Conservation (phyloP, 2,797 vertebrate species). For the Phoebastria nigripes region DNA sequence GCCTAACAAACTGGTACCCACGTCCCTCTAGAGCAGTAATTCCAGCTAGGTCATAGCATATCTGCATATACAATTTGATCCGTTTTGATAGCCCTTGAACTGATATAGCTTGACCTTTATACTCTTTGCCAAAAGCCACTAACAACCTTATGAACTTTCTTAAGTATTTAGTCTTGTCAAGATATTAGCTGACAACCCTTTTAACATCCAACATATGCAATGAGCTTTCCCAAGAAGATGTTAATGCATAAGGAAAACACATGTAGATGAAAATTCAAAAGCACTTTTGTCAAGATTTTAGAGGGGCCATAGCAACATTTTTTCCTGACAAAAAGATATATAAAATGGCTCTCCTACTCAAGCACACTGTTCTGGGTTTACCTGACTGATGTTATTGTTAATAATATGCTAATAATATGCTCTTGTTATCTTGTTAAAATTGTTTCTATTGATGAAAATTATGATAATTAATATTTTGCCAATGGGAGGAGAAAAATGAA, state of each 20-base stretch:
- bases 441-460: background rate
- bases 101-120: constrained; percentile 69
- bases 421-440: background rate
- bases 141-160: constrained; percentile 69
- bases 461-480: background rate
- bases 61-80: constrained; percentile 68
- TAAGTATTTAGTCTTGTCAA: constrained; percentile 57
- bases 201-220: constrained; percentile 36
- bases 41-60: constrained; percentile 70
- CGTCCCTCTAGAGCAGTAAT: background rate
- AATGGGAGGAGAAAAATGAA: background rate
- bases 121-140: constrained; percentile 67
- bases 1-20: background rate
- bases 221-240: background rate
- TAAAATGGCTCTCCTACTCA: background rate
- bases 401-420: background rate
- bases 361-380: background rate
- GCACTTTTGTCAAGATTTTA: background rate
- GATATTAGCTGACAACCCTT: constrained; percentile 48
- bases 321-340: background rate
- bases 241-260: constrained; percentile 33
- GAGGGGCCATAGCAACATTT: background rate
- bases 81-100: constrained; percentile 66
- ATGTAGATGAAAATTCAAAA: constrained; percentile 35
- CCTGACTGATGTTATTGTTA: background rate